Base-by-base conservation (phyloP, 2,113 vertebrate genomes). In the Ammospiza caudacuta region DNA sequence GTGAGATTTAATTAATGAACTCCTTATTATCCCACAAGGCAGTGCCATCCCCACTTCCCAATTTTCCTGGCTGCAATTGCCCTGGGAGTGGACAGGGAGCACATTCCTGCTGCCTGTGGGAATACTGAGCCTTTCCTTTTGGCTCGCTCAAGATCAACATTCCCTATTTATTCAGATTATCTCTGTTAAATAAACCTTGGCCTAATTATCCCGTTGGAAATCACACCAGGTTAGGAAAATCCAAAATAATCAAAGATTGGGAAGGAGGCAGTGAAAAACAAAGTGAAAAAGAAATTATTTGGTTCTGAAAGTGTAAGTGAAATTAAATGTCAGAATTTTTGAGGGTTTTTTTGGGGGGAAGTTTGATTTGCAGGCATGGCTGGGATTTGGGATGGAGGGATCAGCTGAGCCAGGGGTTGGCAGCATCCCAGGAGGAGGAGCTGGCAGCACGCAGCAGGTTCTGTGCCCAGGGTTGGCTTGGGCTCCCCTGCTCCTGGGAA, bases 161-260 rank as follows among this genome's bases (percentile, higher is more conserved):
- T 55, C 3, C 3, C 43, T 94, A 47, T 72, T 95, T 88, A 58
- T 51, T 86, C 43, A 44, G 33, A 35, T 52, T 86, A 76, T 92
- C 88, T 77, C 7, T 14, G 17, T 33, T 59, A 66, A 90, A 83
- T 41, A 93, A 92, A 83, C 72, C 67, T 90, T 90, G 88, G 85
- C 94, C 92, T 77, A 3, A 69, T 90, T 76, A 54, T 52, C 62
- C 75, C 25, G 0, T 12, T 49, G 74, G 52, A 64, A 29, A 72
- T 25, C 3, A 0, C 5, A 0, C 6, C 8, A 5, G 29, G 22
- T 80, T 31, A 25, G 75, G 54, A 55, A 62, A 35, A 67, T 0
- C 37, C 39, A 5, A 68, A 76, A 49, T 17, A 23, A 37, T 5
- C 37, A 9, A 41, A 37, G 20, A 12, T 29, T 18, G 31, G 62